phyloP scores from a whole-genome alignment of 1,140 invertebrate species.

The Zaprionus kolodkinae region DNA sequence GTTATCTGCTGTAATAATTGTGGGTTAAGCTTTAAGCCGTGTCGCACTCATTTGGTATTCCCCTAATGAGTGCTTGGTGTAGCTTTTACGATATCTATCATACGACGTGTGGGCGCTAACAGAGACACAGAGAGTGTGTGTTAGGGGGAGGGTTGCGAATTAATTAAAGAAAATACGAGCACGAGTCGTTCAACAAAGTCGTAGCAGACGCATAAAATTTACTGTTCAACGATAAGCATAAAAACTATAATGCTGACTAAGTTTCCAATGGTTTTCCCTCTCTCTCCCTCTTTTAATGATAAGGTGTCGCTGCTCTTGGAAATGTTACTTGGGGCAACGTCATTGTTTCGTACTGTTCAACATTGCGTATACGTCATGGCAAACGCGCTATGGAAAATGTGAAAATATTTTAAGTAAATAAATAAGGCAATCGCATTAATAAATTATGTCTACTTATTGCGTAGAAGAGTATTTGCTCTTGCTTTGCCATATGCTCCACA shows the following conservation, averaged over 20 bases:
- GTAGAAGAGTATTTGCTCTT: conserved; percentile 15
- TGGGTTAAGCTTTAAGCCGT: conserved; percentile 15
- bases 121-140: neutral
- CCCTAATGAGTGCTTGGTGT: conserved; percentile 63
- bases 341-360: conserved; percentile 44
- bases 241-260: conserved; percentile 52
- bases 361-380: conserved; percentile 63
- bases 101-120: conserved; percentile 54
- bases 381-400: conserved; percentile 56
- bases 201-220: conserved; percentile 65
- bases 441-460: conserved; percentile 44
- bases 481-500: neutral
- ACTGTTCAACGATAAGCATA: conserved; percentile 66
- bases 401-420: conserved; percentile 75
- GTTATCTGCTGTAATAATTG: conserved; percentile 35
- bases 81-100: conserved; percentile 73
- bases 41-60: conserved; percentile 51
- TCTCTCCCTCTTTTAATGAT: conserved; percentile 23
- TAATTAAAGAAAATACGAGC: conserved; percentile 67
- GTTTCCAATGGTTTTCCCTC: neutral
- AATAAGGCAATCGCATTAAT: conserved; percentile 61
- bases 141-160: conserved; percentile 36
- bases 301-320: conserved; percentile 6
- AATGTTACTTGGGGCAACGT: conserved; percentile 21
- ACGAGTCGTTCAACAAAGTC: conserved; percentile 27